Evolutionary conservation across 2,113 vertebrate species (phyloP).

Genomic region (Vulpes ferrilata): DNA sequence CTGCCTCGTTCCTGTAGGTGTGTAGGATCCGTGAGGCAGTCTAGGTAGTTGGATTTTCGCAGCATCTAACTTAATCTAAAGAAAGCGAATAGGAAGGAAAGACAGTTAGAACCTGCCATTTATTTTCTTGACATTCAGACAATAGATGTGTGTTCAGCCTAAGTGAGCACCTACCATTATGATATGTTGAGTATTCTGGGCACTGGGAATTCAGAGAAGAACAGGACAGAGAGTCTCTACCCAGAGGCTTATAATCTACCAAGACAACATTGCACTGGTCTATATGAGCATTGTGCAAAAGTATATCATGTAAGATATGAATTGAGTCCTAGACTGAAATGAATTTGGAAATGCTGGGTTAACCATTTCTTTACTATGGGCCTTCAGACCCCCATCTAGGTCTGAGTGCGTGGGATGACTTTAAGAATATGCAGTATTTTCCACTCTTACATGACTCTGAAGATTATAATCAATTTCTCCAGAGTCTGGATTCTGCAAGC

Average conservation of each 20-base stretch:
- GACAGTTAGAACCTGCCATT: constrained; percentile 27
- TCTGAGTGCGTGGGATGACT: neutral
- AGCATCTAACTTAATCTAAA: constrained; percentile 96
- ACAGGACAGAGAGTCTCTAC: neutral
- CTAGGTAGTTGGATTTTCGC: constrained; percentile 95
- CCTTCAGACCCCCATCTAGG: neutral
- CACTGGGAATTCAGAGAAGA: neutral
- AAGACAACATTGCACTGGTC: neutral
- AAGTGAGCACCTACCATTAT: neutral
- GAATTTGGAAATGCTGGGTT: neutral
- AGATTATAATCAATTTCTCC: neutral
- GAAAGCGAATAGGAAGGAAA: constrained; percentile 50
- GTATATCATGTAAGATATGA: neutral
- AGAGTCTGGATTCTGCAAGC: neutral
- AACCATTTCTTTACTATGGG: neutral
- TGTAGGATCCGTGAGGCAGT: constrained; percentile 95
- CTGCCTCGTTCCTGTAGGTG: constrained; percentile 93
- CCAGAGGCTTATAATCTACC: neutral
- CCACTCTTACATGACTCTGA: neutral
- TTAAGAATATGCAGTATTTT: neutral
- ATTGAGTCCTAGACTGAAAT: neutral
- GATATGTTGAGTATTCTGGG: neutral
- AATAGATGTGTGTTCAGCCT: neutral
- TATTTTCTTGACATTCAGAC: neutral
- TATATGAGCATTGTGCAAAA: neutral